Evolutionary conservation across 2,797 vertebrate genomes (phyloP).

Genomic region (Danionella dracula): DNA sequence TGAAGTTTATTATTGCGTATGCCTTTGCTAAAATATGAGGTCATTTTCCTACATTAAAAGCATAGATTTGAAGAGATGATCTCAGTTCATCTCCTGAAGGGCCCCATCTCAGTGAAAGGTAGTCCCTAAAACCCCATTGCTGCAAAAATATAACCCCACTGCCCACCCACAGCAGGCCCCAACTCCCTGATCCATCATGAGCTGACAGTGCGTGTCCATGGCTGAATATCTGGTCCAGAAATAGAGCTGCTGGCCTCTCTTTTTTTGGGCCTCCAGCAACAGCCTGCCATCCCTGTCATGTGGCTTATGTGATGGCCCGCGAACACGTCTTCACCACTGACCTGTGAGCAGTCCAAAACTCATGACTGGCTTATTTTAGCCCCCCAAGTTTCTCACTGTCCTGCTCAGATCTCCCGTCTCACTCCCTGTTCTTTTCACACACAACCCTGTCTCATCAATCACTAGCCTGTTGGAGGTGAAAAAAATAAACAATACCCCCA

Average conservation of each 20-base stretch:
- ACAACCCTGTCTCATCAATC: conserved; percentile 68
- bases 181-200: conserved; percentile 66
- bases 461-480: conserved; percentile 63
- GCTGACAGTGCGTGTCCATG: conserved; percentile 67
- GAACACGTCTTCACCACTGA: conserved; percentile 54
- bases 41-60: no score
- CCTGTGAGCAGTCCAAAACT: conserved; percentile 49
- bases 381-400: conserved; percentile 37
- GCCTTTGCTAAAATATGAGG: no score
- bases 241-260: conserved; percentile 69
- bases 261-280: conserved; percentile 50
- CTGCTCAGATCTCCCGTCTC: background rate
- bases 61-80: conserved; percentile 7
- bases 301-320: conserved; percentile 55
- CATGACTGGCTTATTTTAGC: conserved; percentile 72
- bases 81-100: conserved; percentile 36
- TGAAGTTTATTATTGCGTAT: no score
- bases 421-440: conserved; percentile 21
- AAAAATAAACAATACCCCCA: conserved; percentile 62
- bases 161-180: conserved; percentile 41
- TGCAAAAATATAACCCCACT: conserved; percentile 49
- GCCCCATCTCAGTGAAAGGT: conserved; percentile 42
- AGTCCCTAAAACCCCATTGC: conserved; percentile 49
- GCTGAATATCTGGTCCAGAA: conserved; percentile 73
- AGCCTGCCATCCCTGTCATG: conserved; percentile 70